A percentile compares a stretch with the other conserved stretches of the same genome.
phyloP scores from a whole-genome alignment of 2,888 invertebrate genomes.

The Drosophila anomelani region DNA sequence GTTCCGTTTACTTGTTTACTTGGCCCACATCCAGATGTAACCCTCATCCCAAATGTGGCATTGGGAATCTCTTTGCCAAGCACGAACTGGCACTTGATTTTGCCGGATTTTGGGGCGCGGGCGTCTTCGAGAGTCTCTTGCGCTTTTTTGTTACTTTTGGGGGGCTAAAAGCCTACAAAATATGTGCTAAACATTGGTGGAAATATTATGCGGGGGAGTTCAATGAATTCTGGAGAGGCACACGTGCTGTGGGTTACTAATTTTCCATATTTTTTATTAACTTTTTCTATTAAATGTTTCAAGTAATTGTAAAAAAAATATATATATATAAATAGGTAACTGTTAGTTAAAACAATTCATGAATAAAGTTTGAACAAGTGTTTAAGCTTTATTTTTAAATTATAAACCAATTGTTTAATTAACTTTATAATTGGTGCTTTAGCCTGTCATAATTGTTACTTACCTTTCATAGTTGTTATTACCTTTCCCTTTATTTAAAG shows the following conservation, averaged over 20 bases:
- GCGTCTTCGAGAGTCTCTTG: constrained; percentile 53
- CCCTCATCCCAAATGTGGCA: constrained; percentile 58
- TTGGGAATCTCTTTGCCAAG: constrained; percentile 40
- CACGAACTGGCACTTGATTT: constrained; percentile 70
- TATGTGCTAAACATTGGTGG: constrained; percentile 64
- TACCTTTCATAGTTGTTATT: background rate
- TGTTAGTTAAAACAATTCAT: background rate
- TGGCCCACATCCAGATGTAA: constrained; percentile 53
- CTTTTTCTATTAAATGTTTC: background rate
- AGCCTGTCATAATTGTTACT: background rate
- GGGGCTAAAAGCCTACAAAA: constrained; percentile 30
- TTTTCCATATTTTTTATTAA: background rate
- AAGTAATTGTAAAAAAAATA: background rate
- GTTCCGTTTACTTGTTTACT: constrained; percentile 32
- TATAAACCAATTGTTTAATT: background rate
- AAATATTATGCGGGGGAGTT: background rate
- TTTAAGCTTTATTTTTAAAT: background rate
- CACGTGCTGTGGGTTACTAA: background rate
- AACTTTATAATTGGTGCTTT: background rate
- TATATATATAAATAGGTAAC: background rate
- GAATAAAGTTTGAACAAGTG: background rate
- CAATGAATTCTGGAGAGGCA: constrained; percentile 9
- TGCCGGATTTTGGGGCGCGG: constrained; percentile 44
- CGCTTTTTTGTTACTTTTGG: background rate
- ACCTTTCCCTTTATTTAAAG: background rate